Conservation (phyloP, 2,113 vertebrate species). For the Ictidomys tridecemlineatus region DNA sequence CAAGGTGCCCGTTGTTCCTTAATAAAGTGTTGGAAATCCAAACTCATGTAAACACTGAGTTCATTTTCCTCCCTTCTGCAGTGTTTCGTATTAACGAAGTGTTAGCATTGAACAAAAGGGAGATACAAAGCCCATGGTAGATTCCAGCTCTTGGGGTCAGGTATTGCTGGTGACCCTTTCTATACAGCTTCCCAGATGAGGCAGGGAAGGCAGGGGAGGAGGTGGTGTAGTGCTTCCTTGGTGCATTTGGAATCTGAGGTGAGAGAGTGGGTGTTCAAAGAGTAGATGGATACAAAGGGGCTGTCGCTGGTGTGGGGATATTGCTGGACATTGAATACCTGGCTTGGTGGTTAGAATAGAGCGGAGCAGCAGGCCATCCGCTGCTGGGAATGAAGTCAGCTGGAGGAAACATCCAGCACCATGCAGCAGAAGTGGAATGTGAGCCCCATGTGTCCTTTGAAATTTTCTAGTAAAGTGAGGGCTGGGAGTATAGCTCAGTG, state of each 20-base stretch:
- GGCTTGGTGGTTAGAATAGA: slow-evolving; percentile 71
- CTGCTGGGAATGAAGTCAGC: neutral
- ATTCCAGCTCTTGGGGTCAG: rapidly evolving
- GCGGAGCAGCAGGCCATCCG: slow-evolving; percentile 37
- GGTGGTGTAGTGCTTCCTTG: neutral
- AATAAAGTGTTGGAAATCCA: slow-evolving; percentile 44
- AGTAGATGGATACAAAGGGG: slow-evolving; percentile 61
- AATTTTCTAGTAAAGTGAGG: neutral
- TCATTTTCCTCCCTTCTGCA: neutral
- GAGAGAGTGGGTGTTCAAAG: neutral
- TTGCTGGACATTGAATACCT: slow-evolving; percentile 58
- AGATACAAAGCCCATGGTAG: neutral
- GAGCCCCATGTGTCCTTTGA: neutral
- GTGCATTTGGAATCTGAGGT: slow-evolving; percentile 58
- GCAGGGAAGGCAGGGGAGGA: neutral
- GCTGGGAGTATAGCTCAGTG: neutral
- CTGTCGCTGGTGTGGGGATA: slow-evolving; percentile 49
- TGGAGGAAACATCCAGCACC: too few species aligned
- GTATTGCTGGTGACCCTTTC: neutral
- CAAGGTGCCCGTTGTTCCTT: slow-evolving; percentile 19
- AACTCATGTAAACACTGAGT: neutral
- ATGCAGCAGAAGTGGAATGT: neutral
- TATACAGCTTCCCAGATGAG: neutral
- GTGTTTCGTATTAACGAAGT: slow-evolving; percentile 6
- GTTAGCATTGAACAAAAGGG: neutral